Conservation (phyloP, 2,797 vertebrate species). For the Anableps anableps region DNA sequence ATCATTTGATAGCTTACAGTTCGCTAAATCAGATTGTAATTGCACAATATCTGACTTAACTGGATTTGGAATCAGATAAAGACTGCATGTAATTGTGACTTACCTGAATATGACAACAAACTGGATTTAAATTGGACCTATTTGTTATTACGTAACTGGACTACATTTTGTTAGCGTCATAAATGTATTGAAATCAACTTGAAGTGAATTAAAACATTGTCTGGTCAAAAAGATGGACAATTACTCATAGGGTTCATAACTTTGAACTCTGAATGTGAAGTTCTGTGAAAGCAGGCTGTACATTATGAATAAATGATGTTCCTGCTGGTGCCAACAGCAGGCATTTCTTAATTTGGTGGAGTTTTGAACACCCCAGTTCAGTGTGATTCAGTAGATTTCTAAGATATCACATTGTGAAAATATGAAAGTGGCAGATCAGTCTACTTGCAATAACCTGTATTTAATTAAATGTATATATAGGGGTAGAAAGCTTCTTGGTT, state of each 20-base stretch:
- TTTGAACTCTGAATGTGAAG: conserved; percentile 38
- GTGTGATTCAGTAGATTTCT: conserved; percentile 42
- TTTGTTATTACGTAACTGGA: background rate
- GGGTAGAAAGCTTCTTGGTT: conserved; percentile 49
- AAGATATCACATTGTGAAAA: conserved; percentile 51
- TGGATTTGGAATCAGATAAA: too few relatives aligned
- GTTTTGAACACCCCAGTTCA: conserved; percentile 52
- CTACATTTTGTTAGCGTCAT: background rate
- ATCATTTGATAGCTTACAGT: too few relatives aligned
- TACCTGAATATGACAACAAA: background rate
- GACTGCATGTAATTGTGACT: too few relatives aligned
- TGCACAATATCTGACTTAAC: too few relatives aligned
- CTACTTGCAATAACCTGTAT: conserved; percentile 53
- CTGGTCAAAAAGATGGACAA: background rate
- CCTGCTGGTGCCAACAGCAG: conserved; percentile 69
- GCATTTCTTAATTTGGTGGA: conserved; percentile 70
- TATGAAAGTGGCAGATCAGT: conserved; percentile 55
- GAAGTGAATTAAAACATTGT: background rate
- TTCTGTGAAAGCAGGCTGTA: conserved; percentile 50
- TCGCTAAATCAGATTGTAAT: too few relatives aligned
- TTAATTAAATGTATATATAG: conserved; percentile 44
- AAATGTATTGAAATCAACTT: background rate
- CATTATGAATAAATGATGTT: conserved; percentile 78
- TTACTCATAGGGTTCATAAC: conserved; percentile 4
- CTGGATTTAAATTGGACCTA: too few relatives aligned